phyloP scores from a whole-genome alignment of 2,113 vertebrate genomes.

The Dromaius novaehollandiae region DNA sequence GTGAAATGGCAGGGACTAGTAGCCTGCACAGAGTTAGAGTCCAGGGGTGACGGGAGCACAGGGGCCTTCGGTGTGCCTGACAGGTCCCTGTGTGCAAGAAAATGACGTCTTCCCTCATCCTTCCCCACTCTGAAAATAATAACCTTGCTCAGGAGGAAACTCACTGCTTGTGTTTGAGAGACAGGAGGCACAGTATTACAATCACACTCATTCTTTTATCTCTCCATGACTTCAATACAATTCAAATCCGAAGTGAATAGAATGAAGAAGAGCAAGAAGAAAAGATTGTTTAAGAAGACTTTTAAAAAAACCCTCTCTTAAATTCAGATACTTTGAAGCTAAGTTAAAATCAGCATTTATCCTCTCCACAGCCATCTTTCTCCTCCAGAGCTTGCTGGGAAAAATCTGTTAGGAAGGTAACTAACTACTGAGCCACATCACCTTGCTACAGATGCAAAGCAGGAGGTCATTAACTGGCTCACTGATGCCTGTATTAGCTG shows the following conservation, averaged over 20 bases:
- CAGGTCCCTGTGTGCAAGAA: not conserved
- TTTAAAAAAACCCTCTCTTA: not conserved
- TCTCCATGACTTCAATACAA: not conserved
- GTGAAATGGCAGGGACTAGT: not conserved
- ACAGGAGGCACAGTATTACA: not conserved
- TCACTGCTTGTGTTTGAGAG: not conserved
- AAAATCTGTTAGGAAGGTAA: not conserved
- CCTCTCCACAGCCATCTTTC: not conserved
- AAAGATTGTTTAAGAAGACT: not conserved
- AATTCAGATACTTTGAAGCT: not conserved
- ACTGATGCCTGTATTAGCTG: not conserved
- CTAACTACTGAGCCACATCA: not conserved
- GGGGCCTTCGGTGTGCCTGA: not conserved
- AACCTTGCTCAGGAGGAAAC: not conserved
- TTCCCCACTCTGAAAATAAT: not conserved
- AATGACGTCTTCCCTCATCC: not conserved
- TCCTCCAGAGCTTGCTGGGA: not conserved
- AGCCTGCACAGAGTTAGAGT: not conserved
- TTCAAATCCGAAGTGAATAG: not conserved
- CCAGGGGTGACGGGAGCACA: not conserved
- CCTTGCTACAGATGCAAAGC: not conserved
- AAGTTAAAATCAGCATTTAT: not conserved
- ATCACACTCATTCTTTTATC: not conserved
- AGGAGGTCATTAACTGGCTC: not conserved
- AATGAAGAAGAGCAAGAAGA: not conserved